Evolutionary conservation across 2,888 invertebrate genomes (phyloP), one percentile per base, ranked within the genome.

Genomic region (Fragum sueziense): DNA sequence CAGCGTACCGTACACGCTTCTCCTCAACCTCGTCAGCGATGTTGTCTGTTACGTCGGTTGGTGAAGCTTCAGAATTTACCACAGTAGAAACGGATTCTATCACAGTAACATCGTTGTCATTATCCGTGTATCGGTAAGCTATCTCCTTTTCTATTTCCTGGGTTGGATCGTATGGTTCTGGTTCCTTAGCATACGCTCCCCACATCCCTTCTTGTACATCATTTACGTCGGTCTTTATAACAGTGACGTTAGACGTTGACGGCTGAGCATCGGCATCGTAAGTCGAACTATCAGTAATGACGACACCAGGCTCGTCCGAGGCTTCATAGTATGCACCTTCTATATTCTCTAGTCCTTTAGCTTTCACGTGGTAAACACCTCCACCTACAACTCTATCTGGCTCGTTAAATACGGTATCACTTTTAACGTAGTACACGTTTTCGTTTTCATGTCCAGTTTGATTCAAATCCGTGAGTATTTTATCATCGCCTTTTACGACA

Each of bases 141-240:
- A 0, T 37, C 67, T 78, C 73, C 22, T 59, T 54, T 31, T 65
- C n/a, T 17, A 82, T 70, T 22, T 34, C 61, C 22, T n/a, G 31
- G 17, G 37, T 31, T 33, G 33, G 47, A 9, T 68, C 75, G 27
- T 74, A 34, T 1, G 33, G 29, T 17, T 78, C 73, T 25, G 78
- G 82, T 20, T 41, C 9, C 29, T 70, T 59, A 9, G 76, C 57
- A 33, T 82, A 82, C 2, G 75, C 69, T 25, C 73, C 78, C 70
- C 78, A 82, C 4, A 82, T 54, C 2, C 82, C 82, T 11, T 57
- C 37, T 6, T 57, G 29, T 17, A 2, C 27, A 14, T 62, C 37
- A 20, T 68, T 31, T 1, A 25, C 51, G 25, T 41, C 67, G 4
- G 20, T 41, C 20, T 14, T 29, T 9, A 69, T 65, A 22, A 65